Base-by-base conservation (phyloP, 2,888 invertebrate species). In the Lasiommata megera region DNA sequence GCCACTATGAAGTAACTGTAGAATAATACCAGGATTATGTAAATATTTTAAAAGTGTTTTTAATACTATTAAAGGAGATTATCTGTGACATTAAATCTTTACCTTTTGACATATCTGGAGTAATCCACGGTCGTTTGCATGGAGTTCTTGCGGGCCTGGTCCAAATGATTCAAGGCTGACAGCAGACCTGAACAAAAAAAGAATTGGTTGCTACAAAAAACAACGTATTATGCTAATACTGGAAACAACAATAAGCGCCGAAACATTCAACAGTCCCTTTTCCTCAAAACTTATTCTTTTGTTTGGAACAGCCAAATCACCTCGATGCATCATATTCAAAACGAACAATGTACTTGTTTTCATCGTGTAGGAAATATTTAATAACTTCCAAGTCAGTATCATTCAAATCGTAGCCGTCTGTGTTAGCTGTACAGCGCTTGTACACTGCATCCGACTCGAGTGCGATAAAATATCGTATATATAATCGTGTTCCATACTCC, bases 51-150 rank as follows among this genome's bases (percentile, higher is more conserved):
- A 52, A 37, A 29, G 43, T 38, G 3, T 37, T 37, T 47, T 47
- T 47, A 47, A 36, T 41, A 36, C 34, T 40, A 37, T 28, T 48
- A 34, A 17, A 43, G 11, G 12, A 48, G 31, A 56, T 56, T 54
- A 44, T 62, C 29, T 44, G 8, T 38, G 51, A 48, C 34, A 55
- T 38, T 48, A 31, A 47, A 47, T 23, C 41, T 23, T 66, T 82
- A 91, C 91, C 96, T 94, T 82, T 96, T 95, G 62, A 97, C 96
- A 84, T 97, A 97, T 87, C 96, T 94, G 41, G 96, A 96, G 88
- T 97, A 97, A 88, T 97, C 97, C 67, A 96, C 92, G 72, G 95
- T 93, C n/a, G 93, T 92, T 67, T 94, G 93, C 56, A 93, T 80
- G 65, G 93, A 92, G 70, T 91, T 92, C 74, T 93, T 84, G 58